Conservation (phyloP, 1,140 invertebrate genomes). For the Drosophila kikkawai region DNA sequence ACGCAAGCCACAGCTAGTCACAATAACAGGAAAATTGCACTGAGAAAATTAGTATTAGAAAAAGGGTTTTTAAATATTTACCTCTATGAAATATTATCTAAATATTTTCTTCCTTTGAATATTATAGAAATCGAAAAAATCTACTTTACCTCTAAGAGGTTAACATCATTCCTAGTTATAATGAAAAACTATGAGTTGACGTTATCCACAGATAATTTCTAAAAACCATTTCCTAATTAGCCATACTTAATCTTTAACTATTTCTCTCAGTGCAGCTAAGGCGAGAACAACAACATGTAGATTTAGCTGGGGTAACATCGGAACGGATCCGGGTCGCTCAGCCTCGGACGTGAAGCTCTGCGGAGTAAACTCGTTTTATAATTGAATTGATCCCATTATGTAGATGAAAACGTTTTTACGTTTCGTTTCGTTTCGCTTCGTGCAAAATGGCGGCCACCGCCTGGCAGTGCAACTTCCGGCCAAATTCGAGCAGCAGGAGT, state of each 20-base stretch:
- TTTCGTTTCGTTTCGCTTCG: conserved; percentile 63
- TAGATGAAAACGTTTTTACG: conserved; percentile 80
- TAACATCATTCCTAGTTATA: background rate
- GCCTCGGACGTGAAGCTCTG: conserved; percentile 48
- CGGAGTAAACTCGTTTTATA: conserved; percentile 75
- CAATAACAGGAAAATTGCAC: conserved; percentile 9
- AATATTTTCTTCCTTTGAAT: too few relatives aligned
- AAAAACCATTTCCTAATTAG: background rate
- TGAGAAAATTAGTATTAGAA: background rate
- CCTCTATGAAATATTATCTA: too few relatives aligned
- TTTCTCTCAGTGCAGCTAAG: background rate
- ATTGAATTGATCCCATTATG: conserved; percentile 83
- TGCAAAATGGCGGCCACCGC: conserved; percentile 73
- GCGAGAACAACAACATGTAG: conserved; percentile 39
- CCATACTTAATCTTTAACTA: too few relatives aligned
- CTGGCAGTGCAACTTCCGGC: conserved; percentile 67
- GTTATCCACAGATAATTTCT: too few relatives aligned
- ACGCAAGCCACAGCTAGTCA: conserved; percentile 46
- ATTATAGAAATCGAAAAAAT: too few relatives aligned
- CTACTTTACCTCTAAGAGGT: background rate
- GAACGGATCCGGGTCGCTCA: conserved; percentile 51
- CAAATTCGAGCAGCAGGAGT: conserved; percentile 14
- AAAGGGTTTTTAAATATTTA: too few relatives aligned
- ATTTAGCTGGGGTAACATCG: conserved; percentile 36
- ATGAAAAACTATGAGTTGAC: too few relatives aligned